Conservation (phyloP, 2,888 invertebrate genomes). For the Cerastoderma edule region DNA sequence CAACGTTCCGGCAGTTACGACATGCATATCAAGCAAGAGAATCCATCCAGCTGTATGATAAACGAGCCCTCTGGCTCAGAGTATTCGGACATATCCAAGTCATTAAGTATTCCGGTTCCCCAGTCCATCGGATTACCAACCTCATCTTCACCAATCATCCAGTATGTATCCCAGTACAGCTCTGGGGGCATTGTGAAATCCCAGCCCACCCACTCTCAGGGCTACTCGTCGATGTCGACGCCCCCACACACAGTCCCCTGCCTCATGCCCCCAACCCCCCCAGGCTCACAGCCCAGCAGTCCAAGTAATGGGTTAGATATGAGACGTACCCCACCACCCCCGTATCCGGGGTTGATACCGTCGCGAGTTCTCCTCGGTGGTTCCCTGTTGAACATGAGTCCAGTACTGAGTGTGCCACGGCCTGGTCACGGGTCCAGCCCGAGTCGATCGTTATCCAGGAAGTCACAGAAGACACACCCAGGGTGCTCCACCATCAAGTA, state of each 20-base stretch:
- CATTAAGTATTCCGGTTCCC: conserved; percentile 66
- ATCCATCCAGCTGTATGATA: conserved; percentile 59
- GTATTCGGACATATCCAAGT: conserved; percentile 53
- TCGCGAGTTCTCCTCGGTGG: conserved; percentile 39
- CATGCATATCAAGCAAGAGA: conserved; percentile 64
- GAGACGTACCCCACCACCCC: conserved; percentile 76
- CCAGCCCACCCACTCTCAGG: conserved; percentile 36
- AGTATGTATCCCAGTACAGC: conserved; percentile 63
- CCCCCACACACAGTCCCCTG: conserved; percentile 70
- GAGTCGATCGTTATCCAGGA: conserved; percentile 63
- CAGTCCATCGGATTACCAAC: conserved; percentile 57
- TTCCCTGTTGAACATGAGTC: conserved; percentile 46
- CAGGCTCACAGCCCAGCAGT: conserved; percentile 78
- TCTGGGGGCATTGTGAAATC: conserved; percentile 58
- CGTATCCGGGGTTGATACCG: conserved; percentile 74
- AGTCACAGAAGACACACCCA: conserved; percentile 80
- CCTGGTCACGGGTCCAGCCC: conserved; percentile 36
- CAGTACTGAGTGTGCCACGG: conserved; percentile 41
- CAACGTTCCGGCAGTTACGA: conserved; percentile 62
- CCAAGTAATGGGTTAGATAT: conserved; percentile 70
- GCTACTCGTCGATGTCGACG: conserved; percentile 57
- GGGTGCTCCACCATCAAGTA: conserved; percentile 87
- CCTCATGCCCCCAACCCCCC: conserved; percentile 76
- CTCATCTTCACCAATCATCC: conserved; percentile 52
- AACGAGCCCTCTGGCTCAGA: conserved; percentile 47